Conservation (phyloP, 2,797 vertebrate species). For the Zenarchopterus dispar region DNA sequence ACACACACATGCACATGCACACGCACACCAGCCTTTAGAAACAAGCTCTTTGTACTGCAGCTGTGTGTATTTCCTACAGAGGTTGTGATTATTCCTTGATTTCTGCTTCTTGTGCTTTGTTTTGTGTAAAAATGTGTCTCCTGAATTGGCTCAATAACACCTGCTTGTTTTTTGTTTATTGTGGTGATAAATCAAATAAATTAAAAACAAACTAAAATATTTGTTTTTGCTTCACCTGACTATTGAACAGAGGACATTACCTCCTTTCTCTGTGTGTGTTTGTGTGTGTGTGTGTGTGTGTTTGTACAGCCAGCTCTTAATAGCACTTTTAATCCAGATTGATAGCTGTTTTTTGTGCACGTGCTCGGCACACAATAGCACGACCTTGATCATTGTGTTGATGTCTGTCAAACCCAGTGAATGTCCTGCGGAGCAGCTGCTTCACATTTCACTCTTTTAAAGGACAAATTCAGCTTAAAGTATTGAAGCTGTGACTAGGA, state of each 20-base stretch:
- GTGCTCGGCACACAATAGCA: not conserved
- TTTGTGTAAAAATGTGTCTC: too few species aligned
- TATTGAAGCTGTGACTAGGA: not conserved
- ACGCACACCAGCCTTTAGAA: too few species aligned
- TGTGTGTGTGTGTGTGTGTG: too few species aligned
- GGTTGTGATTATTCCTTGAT: not conserved
- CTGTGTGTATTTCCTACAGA: too few species aligned
- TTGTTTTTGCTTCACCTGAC: too few species aligned
- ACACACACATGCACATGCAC: constrained; percentile 1
- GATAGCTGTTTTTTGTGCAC: constrained; percentile 10
- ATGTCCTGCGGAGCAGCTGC: constrained; percentile 17
- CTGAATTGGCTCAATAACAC: too few species aligned
- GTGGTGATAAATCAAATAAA: too few species aligned
- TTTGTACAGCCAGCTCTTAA: constrained; percentile 7
- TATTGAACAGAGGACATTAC: too few species aligned
- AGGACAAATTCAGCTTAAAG: not conserved
- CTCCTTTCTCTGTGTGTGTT: too few species aligned
- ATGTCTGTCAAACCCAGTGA: constrained; percentile 32
- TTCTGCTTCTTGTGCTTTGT: not conserved
- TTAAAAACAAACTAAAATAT: too few species aligned
- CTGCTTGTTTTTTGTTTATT: too few species aligned
- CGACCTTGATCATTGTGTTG: constrained; percentile 48
- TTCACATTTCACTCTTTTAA: not conserved
- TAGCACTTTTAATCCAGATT: constrained; percentile 16
- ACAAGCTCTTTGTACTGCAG: too few species aligned